Conservation (phyloP, 2,797 vertebrate genomes). For the Pseudomugil tenellus region DNA sequence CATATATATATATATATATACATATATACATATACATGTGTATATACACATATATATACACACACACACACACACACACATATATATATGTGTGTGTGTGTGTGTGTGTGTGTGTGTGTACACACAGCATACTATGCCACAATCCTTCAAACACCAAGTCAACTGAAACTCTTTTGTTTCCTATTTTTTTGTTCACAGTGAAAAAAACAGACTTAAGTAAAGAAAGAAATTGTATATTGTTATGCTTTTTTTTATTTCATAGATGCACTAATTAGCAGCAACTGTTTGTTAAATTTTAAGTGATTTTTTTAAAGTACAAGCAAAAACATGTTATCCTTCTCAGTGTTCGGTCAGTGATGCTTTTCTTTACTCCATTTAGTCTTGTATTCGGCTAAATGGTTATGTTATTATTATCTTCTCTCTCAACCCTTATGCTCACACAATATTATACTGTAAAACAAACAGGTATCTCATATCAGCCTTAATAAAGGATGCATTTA, state of each 20-base stretch:
- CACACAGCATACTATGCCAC: conserved; percentile 4
- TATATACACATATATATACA: no score
- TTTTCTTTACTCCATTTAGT: neutral
- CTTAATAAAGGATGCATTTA: conserved; percentile 31
- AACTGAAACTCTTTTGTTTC: neutral
- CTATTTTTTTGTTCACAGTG: neutral
- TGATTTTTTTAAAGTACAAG: conserved; percentile 22
- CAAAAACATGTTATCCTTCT: conserved; percentile 35
- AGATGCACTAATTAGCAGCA: conserved; percentile 33
- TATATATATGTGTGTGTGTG: no score
- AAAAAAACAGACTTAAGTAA: neutral
- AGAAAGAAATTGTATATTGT: neutral
- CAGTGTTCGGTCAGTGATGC: conserved; percentile 31
- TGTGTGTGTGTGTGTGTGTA: no score
- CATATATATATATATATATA: no score
- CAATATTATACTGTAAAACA: conserved; percentile 22
- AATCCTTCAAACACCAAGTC: conserved; percentile 21
- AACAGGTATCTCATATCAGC: conserved; percentile 18
- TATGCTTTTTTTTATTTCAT: conserved; percentile 4
- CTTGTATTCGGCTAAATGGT: conserved; percentile 27
- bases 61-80: no score
- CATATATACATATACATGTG: no score
- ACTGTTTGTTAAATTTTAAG: conserved; percentile 23
- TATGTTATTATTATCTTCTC: conserved; percentile 10
- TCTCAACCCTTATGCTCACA: conserved; percentile 22